These are phyloP conservation scores for Caenorhabditis sp. DNA, from an alignment of 2,888 invertebrate genomes.

Conservation along the genomic window DNA sequence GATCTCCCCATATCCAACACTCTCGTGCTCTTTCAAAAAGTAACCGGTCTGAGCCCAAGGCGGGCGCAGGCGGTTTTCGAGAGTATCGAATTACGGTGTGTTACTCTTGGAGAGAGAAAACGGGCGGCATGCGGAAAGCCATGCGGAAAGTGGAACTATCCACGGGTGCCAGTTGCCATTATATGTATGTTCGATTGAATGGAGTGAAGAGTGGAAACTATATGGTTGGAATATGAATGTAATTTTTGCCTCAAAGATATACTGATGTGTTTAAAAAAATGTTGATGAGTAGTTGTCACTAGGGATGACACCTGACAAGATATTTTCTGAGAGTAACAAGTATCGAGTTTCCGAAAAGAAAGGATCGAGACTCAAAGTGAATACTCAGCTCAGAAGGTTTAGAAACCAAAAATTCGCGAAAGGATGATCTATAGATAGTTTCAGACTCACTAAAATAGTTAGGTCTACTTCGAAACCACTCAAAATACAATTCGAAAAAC, in stretches of 20 bases:
- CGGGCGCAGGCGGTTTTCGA: conserved; percentile 46
- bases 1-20: conserved; percentile 16
- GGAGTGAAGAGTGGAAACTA: conserved; percentile 6
- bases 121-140: conserved; percentile 39
- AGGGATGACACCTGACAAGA: conserved; percentile 32
- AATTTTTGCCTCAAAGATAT: neutral
- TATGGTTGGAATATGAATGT: neutral
- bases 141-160: conserved; percentile 26
- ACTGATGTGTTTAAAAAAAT: too few relatives aligned
- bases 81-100: conserved; percentile 65
- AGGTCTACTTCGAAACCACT: too few relatives aligned
- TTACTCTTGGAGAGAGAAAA: conserved; percentile 17
- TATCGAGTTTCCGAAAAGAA: conserved; percentile 36
- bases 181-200: conserved; percentile 18
- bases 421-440: too few relatives aligned
- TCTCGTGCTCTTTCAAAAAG: conserved; percentile 20
- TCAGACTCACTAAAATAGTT: too few relatives aligned
- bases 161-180: conserved; percentile 4
- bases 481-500: neutral
- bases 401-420: too few relatives aligned
- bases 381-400: too few relatives aligned
- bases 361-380: neutral
- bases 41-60: conserved; percentile 44
- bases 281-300: conserved; percentile 21
- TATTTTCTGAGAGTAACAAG: conserved; percentile 18